Percentiles rank a stretch among this genome's conserved stretches.
These are phyloP conservation scores for Drosophila prosaltans DNA, from an alignment of 1,140 invertebrate species.

Conservation along the genomic window DNA sequence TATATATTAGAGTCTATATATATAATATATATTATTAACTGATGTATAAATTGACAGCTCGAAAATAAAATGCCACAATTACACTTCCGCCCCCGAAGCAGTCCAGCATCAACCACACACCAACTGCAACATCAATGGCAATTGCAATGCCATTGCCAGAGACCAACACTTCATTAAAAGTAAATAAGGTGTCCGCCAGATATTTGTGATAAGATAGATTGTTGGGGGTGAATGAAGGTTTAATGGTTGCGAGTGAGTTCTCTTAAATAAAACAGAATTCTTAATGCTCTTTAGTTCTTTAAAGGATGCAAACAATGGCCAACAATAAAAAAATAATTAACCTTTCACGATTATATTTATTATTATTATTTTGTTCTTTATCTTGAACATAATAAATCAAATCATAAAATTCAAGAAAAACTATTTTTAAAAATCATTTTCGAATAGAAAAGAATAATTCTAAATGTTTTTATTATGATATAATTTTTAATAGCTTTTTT, in stretches of 20 bases:
- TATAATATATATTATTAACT: slow-evolving; percentile 25
- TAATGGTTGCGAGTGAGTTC: slow-evolving; percentile 8
- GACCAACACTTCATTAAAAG: slow-evolving; percentile 71
- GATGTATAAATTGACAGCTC: slow-evolving; percentile 64
- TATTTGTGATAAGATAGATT: slow-evolving; percentile 41
- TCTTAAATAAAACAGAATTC: background rate
- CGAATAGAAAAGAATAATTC: too few relatives aligned
- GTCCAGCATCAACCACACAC: slow-evolving; percentile 7
- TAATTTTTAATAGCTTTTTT: too few relatives aligned
- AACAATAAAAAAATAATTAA: too few relatives aligned
- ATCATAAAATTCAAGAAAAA: too few relatives aligned
- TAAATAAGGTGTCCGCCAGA: slow-evolving; percentile 68
- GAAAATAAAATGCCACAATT: slow-evolving; percentile 43
- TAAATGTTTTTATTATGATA: too few relatives aligned
- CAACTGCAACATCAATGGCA: slow-evolving; percentile 24
- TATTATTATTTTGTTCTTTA: too few relatives aligned
- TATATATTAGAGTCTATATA: slow-evolving; percentile 11
- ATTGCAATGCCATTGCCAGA: background rate
- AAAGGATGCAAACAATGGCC: too few relatives aligned
- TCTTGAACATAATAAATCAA: too few relatives aligned
- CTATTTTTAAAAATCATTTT: too few relatives aligned
- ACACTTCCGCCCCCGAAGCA: slow-evolving; percentile 46
- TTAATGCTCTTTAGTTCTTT: background rate
- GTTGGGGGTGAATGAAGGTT: slow-evolving; percentile 10
- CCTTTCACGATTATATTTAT: too few relatives aligned